A percentile compares a stretch with the other conserved stretches of the same genome.
Evolutionary conservation across 2,888 invertebrate species (phyloP).

Genomic region (Cyaniris semiargus): DNA sequence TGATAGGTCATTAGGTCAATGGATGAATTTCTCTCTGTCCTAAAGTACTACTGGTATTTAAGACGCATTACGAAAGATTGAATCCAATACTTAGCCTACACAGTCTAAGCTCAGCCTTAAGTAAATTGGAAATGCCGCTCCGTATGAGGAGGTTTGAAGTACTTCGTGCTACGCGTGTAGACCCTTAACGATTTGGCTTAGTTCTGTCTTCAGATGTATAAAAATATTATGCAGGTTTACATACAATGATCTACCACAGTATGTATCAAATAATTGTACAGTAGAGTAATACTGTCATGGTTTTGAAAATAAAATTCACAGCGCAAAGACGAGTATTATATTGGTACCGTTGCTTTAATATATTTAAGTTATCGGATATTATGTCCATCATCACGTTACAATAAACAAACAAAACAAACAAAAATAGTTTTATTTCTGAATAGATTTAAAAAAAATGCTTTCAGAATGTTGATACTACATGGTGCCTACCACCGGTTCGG

Average conservation of each 20-base stretch:
- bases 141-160: not conserved
- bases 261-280: too few species aligned
- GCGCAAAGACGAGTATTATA: not conserved
- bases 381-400: too few species aligned
- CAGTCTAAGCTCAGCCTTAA: not conserved
- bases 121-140: not conserved
- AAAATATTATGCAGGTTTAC: too few species aligned
- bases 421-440: too few species aligned
- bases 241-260: too few species aligned
- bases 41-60: not conserved
- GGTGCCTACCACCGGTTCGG: too few species aligned
- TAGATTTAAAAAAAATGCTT: too few species aligned
- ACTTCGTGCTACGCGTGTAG: not conserved
- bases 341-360: not conserved
- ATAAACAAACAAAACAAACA: too few species aligned
- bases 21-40: not conserved
- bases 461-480: too few species aligned
- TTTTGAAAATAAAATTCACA: not conserved
- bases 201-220: not conserved
- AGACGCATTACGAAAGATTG: not conserved
- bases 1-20: too few species aligned
- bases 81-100: not conserved
- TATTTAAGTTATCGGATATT: not conserved
- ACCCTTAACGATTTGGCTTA: not conserved
- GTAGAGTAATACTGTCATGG: not conserved